Evolutionary conservation across 1,140 invertebrate genomes (phyloP).

Genomic region (Yoshiicerus persimilis): DNA sequence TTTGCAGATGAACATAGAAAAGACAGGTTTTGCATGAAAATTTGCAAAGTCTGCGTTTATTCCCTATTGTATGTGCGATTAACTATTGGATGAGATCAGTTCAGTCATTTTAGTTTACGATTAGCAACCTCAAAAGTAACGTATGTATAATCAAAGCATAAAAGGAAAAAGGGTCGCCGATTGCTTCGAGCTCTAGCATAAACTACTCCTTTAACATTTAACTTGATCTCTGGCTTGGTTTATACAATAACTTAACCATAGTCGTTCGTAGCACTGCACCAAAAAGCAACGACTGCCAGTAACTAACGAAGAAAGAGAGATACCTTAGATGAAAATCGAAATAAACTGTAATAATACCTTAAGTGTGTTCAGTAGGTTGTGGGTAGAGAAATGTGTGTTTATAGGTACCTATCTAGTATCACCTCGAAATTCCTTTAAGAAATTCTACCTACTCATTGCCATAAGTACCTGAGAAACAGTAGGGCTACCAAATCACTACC

Average conservation of each 20-base stretch:
- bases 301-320: too few relatives aligned
- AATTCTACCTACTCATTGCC: background rate
- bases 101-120: background rate
- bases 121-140: background rate
- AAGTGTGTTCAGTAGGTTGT: background rate
- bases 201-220: background rate
- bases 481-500: conserved; percentile 15
- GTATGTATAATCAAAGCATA: background rate
- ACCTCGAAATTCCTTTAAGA: background rate
- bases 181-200: background rate
- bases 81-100: too few relatives aligned
- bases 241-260: background rate
- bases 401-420: background rate
- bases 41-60: background rate
- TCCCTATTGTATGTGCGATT: background rate
- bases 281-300: background rate
- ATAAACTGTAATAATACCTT: background rate
- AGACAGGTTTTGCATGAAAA: background rate
- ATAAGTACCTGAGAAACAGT: background rate
- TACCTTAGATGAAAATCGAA: background rate
- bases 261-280: background rate
- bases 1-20: background rate
- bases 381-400: background rate
- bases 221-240: background rate
- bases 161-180: background rate